Evolutionary conservation across 92 coral and sea anemone genomes (phyloP).

Genomic region (Pocillopora grandis): DNA sequence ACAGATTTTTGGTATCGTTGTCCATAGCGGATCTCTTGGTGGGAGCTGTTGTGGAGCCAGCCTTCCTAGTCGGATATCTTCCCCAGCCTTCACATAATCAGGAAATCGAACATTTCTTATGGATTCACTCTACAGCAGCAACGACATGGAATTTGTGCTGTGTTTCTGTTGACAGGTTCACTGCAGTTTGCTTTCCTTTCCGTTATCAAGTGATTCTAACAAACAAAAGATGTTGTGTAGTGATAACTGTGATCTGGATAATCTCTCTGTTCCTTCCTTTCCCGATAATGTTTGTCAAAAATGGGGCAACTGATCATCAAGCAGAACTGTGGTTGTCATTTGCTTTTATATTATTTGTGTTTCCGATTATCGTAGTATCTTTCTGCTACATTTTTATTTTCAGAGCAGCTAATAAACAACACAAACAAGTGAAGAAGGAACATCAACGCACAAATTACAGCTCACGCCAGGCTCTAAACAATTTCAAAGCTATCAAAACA

Average conservation of each 20-base stretch:
- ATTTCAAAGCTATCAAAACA: too few species aligned
- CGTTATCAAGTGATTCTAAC: background rate
- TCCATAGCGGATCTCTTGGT: constrained; percentile 32
- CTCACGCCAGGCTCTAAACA: too few species aligned
- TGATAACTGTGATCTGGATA: background rate
- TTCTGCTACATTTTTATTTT: background rate
- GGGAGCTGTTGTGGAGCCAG: constrained; percentile 20
- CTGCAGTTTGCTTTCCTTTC: too few species aligned
- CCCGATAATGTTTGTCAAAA: background rate
- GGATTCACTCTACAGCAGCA: too few species aligned
- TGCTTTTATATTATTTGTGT: background rate
- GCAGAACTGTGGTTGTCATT: background rate
- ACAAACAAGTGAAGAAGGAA: background rate
- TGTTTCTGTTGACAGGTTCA: too few species aligned
- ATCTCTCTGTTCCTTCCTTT: background rate
- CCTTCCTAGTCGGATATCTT: background rate
- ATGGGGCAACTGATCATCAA: too few species aligned
- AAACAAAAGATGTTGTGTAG: background rate
- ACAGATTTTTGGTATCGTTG: constrained; percentile 31
- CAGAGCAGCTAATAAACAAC: background rate
- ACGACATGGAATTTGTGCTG: too few species aligned
- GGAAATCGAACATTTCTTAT: too few species aligned
- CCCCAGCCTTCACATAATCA: too few species aligned
- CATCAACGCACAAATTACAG: too few species aligned
- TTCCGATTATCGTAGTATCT: background rate